Percentiles rank a stretch among this genome's conserved stretches.
Evolutionary conservation across 2,113 vertebrate genomes (phyloP).

Genomic region (Budorcas taxicolor): DNA sequence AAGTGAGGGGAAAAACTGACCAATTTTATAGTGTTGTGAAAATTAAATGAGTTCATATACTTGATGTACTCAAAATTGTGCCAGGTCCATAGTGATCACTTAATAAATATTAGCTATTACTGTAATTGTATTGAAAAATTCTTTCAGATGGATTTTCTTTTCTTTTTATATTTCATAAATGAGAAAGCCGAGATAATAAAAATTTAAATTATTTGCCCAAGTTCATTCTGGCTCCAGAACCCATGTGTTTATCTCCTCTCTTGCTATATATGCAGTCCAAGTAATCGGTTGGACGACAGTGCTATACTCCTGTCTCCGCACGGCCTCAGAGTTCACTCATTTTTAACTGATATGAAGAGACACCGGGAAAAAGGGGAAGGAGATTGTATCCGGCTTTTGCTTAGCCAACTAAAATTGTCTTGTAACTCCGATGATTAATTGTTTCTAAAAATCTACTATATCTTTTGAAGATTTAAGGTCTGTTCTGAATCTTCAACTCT

Average conservation of each 20-base stretch:
- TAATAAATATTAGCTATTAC: background rate
- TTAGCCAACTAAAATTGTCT: background rate
- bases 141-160: background rate
- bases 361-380: background rate
- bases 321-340: background rate
- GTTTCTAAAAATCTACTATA: background rate
- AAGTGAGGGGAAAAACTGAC: background rate
- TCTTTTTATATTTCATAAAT: background rate
- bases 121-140: background rate
- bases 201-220: background rate
- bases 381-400: background rate
- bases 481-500: background rate
- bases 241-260: background rate
- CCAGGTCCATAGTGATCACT: background rate
- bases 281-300: background rate
- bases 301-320: background rate
- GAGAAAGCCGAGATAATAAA: background rate
- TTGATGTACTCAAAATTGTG: background rate
- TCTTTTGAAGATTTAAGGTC: background rate
- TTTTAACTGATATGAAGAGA: background rate
- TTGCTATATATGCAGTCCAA: background rate
- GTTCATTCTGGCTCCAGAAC: background rate
- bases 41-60: background rate
- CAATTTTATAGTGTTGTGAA: background rate
- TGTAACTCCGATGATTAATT: slow-evolving; percentile 10